phyloP scores from a whole-genome alignment of 2,797 vertebrate species.

The Chiroxiphia lanceolata region DNA sequence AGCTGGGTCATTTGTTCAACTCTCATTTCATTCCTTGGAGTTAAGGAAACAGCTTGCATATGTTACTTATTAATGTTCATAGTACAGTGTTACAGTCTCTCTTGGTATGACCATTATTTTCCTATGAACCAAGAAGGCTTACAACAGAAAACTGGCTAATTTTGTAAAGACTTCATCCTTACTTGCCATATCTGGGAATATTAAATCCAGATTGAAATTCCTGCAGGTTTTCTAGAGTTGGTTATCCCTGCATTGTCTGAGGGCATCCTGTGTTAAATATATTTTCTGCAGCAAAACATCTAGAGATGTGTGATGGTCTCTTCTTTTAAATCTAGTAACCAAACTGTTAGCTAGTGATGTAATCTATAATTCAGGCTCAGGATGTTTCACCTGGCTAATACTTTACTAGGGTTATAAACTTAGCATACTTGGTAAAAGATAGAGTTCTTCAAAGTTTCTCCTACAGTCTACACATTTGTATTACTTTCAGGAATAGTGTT shows the following conservation, averaged over 20 bases:
- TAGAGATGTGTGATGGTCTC: neutral
- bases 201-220: neutral
- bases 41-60: neutral
- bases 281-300: neutral
- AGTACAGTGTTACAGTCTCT: neutral
- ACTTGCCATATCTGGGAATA: neutral
- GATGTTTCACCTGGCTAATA: neutral
- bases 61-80: neutral
- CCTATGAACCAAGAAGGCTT: neutral
- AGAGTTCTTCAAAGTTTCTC: neutral
- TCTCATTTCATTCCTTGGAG: neutral
- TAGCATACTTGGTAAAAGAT: neutral
- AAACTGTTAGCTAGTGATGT: neutral
- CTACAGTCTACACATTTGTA: neutral
- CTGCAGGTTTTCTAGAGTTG: neutral
- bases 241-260: neutral
- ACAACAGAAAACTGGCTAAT: neutral
- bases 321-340: neutral
- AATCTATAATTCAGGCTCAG: neutral
- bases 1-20: neutral
- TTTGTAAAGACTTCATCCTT: neutral
- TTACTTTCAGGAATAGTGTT: neutral
- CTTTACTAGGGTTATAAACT: neutral
- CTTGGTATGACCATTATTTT: neutral
- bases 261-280: neutral